Evolutionary conservation across 2,797 vertebrate genomes (phyloP).

Genomic region (Stomatorhinus walkeri): DNA sequence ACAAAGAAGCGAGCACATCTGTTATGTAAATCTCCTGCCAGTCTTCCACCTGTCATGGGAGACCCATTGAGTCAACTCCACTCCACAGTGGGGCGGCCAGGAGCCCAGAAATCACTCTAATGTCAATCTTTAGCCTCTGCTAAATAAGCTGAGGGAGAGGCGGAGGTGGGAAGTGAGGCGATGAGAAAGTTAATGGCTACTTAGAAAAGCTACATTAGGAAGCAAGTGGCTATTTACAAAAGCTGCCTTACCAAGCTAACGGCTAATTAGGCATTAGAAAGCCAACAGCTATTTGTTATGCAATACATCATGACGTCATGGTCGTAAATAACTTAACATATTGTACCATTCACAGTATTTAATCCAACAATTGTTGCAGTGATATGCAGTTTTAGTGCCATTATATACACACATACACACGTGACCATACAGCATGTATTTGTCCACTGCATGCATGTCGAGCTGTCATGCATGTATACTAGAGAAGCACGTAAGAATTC

Average conservation of each 20-base stretch:
- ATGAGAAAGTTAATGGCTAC: not conserved
- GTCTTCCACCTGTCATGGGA: not conserved
- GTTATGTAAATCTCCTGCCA: not conserved
- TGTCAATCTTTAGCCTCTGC: conserved; percentile 1
- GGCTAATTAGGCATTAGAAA: not conserved
- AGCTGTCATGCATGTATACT: not conserved
- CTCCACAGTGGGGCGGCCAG: conserved; percentile 18
- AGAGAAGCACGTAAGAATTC: not conserved
- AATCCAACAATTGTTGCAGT: not conserved
- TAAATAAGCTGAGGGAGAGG: not conserved
- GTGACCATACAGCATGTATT: not conserved
- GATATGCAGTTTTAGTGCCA: not conserved
- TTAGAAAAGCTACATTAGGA: not conserved
- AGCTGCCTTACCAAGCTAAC: not conserved
- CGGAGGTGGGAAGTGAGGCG: not conserved
- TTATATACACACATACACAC: not conserved
- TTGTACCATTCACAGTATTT: not conserved
- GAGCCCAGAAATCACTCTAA: not conserved
- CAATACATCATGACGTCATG: not conserved
- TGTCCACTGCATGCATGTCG: not conserved
- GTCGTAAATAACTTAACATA: not conserved
- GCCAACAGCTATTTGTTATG: not conserved
- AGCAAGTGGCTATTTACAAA: not conserved
- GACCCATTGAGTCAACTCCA: conserved; percentile 20
- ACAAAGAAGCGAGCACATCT: not conserved